Base-by-base conservation (phyloP, 2,797 vertebrate genomes). In the Falco biarmicus region DNA sequence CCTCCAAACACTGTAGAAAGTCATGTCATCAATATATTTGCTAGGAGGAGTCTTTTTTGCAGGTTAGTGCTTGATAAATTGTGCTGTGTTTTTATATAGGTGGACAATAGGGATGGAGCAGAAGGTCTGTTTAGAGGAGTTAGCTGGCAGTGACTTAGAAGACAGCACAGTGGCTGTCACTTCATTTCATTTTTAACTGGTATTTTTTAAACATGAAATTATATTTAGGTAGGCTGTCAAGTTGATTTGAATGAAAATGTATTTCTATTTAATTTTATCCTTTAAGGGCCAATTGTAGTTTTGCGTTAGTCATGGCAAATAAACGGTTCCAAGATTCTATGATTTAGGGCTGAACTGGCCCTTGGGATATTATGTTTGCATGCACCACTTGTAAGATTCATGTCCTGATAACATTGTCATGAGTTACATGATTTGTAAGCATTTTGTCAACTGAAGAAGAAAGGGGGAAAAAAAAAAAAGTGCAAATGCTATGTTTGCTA, bases 401-500 rank as follows among this genome's bases (percentile, higher is more conserved):
- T 75, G 84, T 64, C 81, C 57, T 70, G 53, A 19, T 89, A 71
- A 70, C 9, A 5, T 3, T 74, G 39, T 90, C 53, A 63, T 1
- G 13, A 50, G 45, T 59, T 87, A 37, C 0, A 2, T 13, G 16
- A 93, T 80, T 77, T 91, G 39, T 48, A 80, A 78, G 50, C 47
- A 6, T 79, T 93, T 93, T 94, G 59, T 89, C 68, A 92, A 57
- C 84, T 68, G 80, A 74, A 79, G 82, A 70, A 83, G 16, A 53
- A 60, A 77, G 45, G n/a, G 10, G 15, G 34, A 31, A 13, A 20
- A 39, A 45, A 45, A 68, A 64, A 63, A 95, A 86, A 34, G 87
- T 87, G 88, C 75, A 92, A 92, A 81, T n/a, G 3, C 53, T 87
- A 54, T 94, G 79, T 96, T 96, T 96, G 84, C 82, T 94, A 93